Evolutionary conservation across 2,888 invertebrate genomes (phyloP), one percentile per base, ranked within the genome.

Genomic region (Acronicta aceris): DNA sequence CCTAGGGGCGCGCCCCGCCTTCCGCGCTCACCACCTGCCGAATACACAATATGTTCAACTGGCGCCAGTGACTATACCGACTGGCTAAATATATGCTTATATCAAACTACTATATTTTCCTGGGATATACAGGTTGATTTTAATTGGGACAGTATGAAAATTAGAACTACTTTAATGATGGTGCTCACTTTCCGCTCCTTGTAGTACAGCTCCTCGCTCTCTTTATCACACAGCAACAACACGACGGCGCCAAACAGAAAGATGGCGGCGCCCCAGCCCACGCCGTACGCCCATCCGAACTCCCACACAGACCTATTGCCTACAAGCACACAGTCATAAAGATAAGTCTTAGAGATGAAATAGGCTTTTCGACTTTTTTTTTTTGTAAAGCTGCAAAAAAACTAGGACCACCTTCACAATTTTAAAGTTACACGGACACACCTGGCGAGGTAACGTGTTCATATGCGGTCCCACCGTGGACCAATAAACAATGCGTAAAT

Each of bases 261-360:
- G 86, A 99, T 98, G 82, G 98, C 98, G 45, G 99, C 98, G 73
- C 99, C 99, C 99, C 99, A 99, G 15, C 98, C 99, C 27, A 99
- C 98, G 50, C 99, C 99, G 89, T 99, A 99, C 47, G 99, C 99
- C 99, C 99, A 99, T 51, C 99, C 99, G 85, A 99, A 99, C 90
- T 99, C 98, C 99, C 99, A 99, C 83, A 98, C 96, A 61, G 97
- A 96, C 83, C 98, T 96, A 93, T 98, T 98, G 78, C 98, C 98
- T 98, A 88, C 25, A 61, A 46, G 33, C 16, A 55, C 33, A 21
- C 13, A 13, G 21, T 8, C 13, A 51, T 33, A 36, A 33, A 38
- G 38, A 6, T 38, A 38, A 38, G 12, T 12, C 33, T 33, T 30
- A 30, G 30, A 30, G 10, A 30, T 5, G 5, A 27, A 27, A 27